Percentiles rank a stretch among this genome's conserved stretches.
Conservation (phyloP, 2,113 vertebrate genomes). For the Lepisosteus oculatus region DNA sequence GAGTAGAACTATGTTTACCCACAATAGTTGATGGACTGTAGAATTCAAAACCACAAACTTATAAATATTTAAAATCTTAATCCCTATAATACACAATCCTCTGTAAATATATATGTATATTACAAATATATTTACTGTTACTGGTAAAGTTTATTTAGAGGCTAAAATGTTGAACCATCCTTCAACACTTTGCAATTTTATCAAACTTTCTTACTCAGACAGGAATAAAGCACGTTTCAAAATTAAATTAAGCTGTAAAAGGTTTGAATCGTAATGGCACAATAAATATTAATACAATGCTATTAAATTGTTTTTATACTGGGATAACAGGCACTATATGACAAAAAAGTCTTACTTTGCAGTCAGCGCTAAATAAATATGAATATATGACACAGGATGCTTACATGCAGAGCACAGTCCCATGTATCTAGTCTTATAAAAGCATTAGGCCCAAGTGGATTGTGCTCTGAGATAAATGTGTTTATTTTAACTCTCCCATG, state of each 20-base stretch:
- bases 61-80: too few species aligned
- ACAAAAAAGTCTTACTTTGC: not conserved
- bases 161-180: too few species aligned
- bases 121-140: too few species aligned
- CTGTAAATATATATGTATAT: too few species aligned
- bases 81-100: too few species aligned
- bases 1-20: too few species aligned
- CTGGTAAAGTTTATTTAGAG: too few species aligned
- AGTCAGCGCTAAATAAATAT: not conserved
- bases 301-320: not conserved
- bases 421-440: conserved; percentile 11
- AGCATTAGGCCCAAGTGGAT: conserved; percentile 12
- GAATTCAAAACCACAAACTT: too few species aligned
- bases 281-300: conserved; percentile 9
- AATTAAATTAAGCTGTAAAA: not conserved
- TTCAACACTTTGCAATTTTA: not conserved
- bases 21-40: too few species aligned
- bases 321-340: not conserved
- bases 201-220: not conserved
- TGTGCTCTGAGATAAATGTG: conserved; percentile 24
- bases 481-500: conserved; percentile 30
- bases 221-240: not conserved
- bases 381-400: not conserved
- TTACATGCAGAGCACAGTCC: not conserved
- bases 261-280: not conserved